phyloP scores from a whole-genome alignment of 2,113 vertebrate species.

The Smithornis capensis region DNA sequence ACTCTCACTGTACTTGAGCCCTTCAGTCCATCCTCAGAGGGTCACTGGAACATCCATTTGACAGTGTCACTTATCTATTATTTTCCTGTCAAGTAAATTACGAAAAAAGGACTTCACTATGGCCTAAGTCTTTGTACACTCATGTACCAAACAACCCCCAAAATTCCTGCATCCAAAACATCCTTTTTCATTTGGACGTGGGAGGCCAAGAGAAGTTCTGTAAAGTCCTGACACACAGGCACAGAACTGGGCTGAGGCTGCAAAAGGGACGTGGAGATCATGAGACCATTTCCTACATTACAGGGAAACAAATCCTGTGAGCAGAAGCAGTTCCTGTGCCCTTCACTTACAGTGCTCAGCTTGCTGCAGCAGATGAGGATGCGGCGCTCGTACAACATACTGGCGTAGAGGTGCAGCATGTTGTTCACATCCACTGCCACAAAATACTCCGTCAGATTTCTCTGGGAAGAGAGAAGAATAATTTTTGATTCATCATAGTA shows the following conservation, averaged over 20 bases:
- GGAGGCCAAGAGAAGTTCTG: background rate
- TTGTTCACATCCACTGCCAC: slow-evolving; percentile 98
- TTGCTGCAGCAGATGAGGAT: slow-evolving; percentile 96
- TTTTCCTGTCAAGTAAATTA: background rate
- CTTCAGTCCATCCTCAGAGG: background rate
- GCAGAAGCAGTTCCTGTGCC: background rate
- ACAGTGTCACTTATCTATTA: slow-evolving; percentile 1
- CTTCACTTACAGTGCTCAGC: slow-evolving; percentile 93
- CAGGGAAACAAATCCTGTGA: background rate
- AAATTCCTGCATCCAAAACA: background rate
- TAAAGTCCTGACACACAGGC: background rate
- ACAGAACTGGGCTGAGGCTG: background rate
- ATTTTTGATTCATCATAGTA: background rate
- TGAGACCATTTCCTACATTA: background rate
- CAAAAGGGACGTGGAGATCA: background rate
- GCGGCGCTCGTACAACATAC: slow-evolving; percentile 95
- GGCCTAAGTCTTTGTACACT: background rate
- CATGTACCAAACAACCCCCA: background rate
- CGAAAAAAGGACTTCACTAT: background rate
- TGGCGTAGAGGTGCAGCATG: slow-evolving; percentile 98
- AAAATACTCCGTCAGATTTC: slow-evolving; percentile 98
- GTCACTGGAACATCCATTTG: slow-evolving; percentile 12
- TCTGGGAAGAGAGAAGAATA: slow-evolving; percentile 77
- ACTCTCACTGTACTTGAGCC: slow-evolving; percentile 10
- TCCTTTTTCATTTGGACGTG: background rate